phyloP scores from a whole-genome alignment of 2,888 invertebrate species.

The Pandemis cinnamomeana region DNA sequence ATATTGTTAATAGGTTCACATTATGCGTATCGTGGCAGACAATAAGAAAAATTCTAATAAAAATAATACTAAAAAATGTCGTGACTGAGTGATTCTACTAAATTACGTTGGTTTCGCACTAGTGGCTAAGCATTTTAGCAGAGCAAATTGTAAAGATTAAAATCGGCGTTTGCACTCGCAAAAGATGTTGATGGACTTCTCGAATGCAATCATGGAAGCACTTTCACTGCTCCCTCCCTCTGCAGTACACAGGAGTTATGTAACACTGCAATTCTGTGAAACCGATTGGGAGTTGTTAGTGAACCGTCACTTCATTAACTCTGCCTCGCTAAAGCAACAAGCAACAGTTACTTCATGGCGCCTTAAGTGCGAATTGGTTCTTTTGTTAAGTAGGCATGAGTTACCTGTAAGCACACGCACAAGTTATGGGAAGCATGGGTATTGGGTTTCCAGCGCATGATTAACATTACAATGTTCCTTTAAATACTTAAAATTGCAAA shows the following conservation, averaged over 20 bases:
- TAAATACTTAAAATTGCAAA: neutral
- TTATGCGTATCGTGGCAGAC: no score
- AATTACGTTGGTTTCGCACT: constrained; percentile 19
- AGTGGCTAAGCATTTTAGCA: constrained; percentile 40
- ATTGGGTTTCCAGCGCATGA: neutral
- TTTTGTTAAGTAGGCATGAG: constrained; percentile 15
- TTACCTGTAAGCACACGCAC: neutral
- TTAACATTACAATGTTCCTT: neutral
- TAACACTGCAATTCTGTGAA: constrained; percentile 56
- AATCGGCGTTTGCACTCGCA: constrained; percentile 59
- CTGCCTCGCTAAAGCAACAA: constrained; percentile 49
- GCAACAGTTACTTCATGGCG: constrained; percentile 45
- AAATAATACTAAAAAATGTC: neutral
- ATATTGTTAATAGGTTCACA: no score
- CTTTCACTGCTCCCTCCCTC: constrained; percentile 67
- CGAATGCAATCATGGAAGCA: constrained; percentile 64
- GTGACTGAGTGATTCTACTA: constrained; percentile 13
- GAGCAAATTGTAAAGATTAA: constrained; percentile 55
- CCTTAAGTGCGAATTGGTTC: constrained; percentile 32
- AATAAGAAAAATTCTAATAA: neutral
- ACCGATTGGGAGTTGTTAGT: constrained; percentile 51
- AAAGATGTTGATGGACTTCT: constrained; percentile 65
- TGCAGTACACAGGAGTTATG: constrained; percentile 40
- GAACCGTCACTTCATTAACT: constrained; percentile 56
- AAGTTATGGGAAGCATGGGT: neutral